Percentiles rank a stretch among this genome's conserved stretches.
Evolutionary conservation across 1,140 invertebrate genomes (phyloP).

Genomic region (Portunus trituberculatus): DNA sequence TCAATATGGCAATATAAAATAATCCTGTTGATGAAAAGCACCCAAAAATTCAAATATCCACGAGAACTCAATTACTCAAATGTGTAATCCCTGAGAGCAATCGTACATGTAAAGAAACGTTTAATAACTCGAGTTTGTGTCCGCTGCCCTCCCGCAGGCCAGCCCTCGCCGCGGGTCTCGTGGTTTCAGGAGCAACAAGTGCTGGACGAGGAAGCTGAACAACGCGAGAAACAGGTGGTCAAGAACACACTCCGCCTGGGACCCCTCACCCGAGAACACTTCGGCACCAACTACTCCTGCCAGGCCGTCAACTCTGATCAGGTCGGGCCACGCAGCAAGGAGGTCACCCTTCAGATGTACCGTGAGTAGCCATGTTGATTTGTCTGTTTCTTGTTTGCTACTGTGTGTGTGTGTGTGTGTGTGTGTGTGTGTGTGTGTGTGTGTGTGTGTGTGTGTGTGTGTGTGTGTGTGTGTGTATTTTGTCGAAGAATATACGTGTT

Average conservation of each 20-base stretch:
- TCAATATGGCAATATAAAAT: too few relatives aligned
- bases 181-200: slow-evolving; percentile 24
- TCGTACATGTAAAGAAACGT: too few relatives aligned
- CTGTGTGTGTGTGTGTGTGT: too few relatives aligned
- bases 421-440: too few relatives aligned
- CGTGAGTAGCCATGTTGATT: slow-evolving; percentile 25
- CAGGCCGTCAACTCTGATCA: slow-evolving; percentile 79
- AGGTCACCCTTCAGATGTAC: slow-evolving; percentile 43
- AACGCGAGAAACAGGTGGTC: slow-evolving; percentile 57
- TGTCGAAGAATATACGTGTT: background rate
- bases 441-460: too few relatives aligned
- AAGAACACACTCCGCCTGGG: slow-evolving; percentile 78
- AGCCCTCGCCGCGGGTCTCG: slow-evolving; percentile 41
- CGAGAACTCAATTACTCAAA: too few relatives aligned
- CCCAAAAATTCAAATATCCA: too few relatives aligned
- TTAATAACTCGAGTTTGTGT: too few relatives aligned
- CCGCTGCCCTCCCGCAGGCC: slow-evolving; percentile 3
- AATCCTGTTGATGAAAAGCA: too few relatives aligned
- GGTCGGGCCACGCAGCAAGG: slow-evolving; percentile 76
- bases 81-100: too few relatives aligned
- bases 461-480: too few relatives aligned
- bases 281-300: slow-evolving; percentile 78
- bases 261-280: slow-evolving; percentile 77
- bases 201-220: slow-evolving; percentile 22
- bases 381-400: too few relatives aligned